A percentile compares a stretch with the other conserved stretches of the same genome.
phyloP scores from a whole-genome alignment of 2,113 vertebrate genomes.

The Amphiprion percula region DNA sequence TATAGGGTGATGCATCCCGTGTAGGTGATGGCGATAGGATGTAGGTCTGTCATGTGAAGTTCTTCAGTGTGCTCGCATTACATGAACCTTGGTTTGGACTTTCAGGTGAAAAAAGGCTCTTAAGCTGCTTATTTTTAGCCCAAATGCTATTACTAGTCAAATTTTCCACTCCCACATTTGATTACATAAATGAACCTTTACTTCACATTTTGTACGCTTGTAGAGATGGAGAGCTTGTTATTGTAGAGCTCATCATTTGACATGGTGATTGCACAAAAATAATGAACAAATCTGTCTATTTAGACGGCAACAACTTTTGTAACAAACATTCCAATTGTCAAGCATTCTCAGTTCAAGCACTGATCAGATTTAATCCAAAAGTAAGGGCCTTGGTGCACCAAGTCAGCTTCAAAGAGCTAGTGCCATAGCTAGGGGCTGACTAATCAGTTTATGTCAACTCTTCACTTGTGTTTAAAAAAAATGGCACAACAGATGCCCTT shows the following conservation, averaged over 20 bases:
- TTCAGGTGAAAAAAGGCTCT: background rate
- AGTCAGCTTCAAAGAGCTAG: background rate
- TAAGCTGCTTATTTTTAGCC: constrained; percentile 15
- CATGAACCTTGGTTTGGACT: too few relatives aligned
- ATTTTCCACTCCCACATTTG: constrained; percentile 27
- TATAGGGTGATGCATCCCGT: too few relatives aligned
- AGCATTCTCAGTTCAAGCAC: constrained; percentile 9
- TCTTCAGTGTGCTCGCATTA: too few relatives aligned
- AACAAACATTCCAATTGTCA: constrained; percentile 27
- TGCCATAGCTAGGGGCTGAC: background rate
- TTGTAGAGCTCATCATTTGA: constrained; percentile 42
- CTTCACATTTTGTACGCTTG: constrained; percentile 2
- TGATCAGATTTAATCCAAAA: constrained; percentile 45
- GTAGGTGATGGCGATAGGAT: too few relatives aligned
- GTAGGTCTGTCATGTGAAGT: too few relatives aligned
- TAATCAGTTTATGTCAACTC: constrained; percentile 6
- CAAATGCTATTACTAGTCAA: constrained; percentile 40
- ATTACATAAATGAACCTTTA: constrained; percentile 40
- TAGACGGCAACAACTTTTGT: constrained; percentile 35
- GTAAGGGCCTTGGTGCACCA: background rate
- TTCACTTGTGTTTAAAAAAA: background rate
- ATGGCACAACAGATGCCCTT: background rate
- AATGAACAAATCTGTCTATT: constrained; percentile 57
- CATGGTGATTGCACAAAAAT: constrained; percentile 65
- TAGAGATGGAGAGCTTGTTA: constrained; percentile 40